Base-by-base conservation (phyloP, 35 echinoderm and acorn worm genomes). In the Strongylocentrotus purpuratus region DNA sequence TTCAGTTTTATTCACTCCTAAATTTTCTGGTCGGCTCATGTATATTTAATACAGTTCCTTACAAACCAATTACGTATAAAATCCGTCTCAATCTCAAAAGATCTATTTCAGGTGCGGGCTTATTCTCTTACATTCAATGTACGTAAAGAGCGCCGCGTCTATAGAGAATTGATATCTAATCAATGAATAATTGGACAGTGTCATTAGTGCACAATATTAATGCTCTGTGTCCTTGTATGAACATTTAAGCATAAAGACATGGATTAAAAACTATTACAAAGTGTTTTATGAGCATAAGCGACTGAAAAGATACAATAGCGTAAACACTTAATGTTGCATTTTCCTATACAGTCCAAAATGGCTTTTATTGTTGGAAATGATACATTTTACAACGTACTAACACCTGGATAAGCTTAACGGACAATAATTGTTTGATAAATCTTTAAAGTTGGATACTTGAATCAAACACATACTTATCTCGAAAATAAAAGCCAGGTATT, bases 201-300 rank as follows among this genome's bases (percentile, higher is more conserved):
- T 89, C 87, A 89, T 89, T 89, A 89, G 87, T 33, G 33, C 87
- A 89, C 87, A 89, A 33, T 41, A 89, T 89, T 89, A 89, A 89
- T 89, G 87, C 8, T 15, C 41, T 33, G 20, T 28, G 87, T 33
- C 87, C 87, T 89, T 46, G 87, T 31, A 45, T 4, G 33, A 89
- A 89, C 87, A 89, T 89, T 89, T 12, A 45, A 4, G 31, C 33
- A 28, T 78, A 78, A 78, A 78, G 65, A 28, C 22, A 70, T 0
- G 25, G 65, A 78, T 78, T 78, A 78, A 78, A 55, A 78, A 8
- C 61, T 70, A 78, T 78, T n/a, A 8, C 65, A 78, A 78, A 31
- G 28, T 78, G 7, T 78, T n/a, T 78, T 59, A 28, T 7, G 28
- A 78, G 65, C 65, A 28, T n/a, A 78, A 78, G 28, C 65, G 65